A percentile compares a stretch with the other conserved stretches of the same genome.
Evolutionary conservation across 2,888 invertebrate genomes (phyloP).

Genomic region (Cephalotes varians): DNA sequence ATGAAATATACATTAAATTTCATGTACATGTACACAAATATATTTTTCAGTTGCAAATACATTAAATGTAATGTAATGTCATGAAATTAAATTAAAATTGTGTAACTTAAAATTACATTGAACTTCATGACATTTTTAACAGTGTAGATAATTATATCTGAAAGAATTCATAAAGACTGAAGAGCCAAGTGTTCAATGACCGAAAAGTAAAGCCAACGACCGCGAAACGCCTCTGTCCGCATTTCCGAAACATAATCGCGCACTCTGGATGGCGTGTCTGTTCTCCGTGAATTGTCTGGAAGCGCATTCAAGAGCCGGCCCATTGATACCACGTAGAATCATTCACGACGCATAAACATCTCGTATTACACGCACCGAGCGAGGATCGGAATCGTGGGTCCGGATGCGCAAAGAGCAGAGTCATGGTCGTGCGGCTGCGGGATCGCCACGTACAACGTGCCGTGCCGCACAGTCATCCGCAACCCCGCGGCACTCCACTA

Average conservation of each 20-base stretch:
- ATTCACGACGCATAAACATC: slow-evolving; percentile 69
- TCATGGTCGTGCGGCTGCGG: slow-evolving; percentile 80
- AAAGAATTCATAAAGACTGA: neutral
- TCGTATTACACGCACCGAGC: slow-evolving; percentile 63
- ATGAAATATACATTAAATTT: too few species aligned
- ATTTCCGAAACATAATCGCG: slow-evolving; percentile 33
- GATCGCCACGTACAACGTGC: slow-evolving; percentile 64
- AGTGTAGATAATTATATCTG: too few species aligned
- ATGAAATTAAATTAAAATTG: too few species aligned
- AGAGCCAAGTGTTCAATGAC: neutral
- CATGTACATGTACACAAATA: too few species aligned
- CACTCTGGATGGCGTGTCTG: slow-evolving; percentile 44
- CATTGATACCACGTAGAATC: slow-evolving; percentile 65
- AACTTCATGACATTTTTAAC: too few species aligned
- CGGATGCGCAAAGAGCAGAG: slow-evolving; percentile 71
- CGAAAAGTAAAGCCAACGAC: slow-evolving; percentile 36
- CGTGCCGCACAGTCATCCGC: slow-evolving; percentile 79
- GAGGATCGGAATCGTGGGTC: slow-evolving; percentile 21
- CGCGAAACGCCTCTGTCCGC: slow-evolving; percentile 10
- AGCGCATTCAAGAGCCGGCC: slow-evolving; percentile 75
- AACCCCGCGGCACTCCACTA: slow-evolving; percentile 64
- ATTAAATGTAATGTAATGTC: too few species aligned
- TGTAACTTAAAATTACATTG: too few species aligned
- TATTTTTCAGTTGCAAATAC: too few species aligned
- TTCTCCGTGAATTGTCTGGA: slow-evolving; percentile 33